Evolutionary conservation across 2,797 vertebrate species (phyloP), one percentile per base, ranked within the genome.

Genomic region (Acomys russatus): DNA sequence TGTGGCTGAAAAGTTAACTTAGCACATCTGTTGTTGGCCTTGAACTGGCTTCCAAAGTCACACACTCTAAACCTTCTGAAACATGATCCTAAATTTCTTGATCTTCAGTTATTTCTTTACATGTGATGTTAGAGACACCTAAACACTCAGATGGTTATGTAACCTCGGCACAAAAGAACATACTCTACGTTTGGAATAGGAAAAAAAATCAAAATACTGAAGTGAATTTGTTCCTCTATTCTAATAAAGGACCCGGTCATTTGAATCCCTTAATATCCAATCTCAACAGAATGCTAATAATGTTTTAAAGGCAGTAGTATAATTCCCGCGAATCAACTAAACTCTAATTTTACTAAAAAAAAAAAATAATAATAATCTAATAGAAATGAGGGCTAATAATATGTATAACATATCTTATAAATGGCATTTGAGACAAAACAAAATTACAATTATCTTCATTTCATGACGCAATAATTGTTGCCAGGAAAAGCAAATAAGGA

Each of bases 321-420:
- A 97, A 96, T 95, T 98, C 88, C 96, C 83, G 93, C 94, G 96
- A 97, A 97, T 90, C 98, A 98, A 98, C 95, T 94, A 96, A 98
- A 98, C 97, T 98, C 98, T 97, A 98, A 98, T 98, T 98, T 98
- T 96, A 98, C 97, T 94, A 79, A 84, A 97, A 83, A 98, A 98
- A 85, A 87, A 97, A 80, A n/a, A n/a, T n/a, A n/a, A 98, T 44
- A 98, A 96, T 51, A 99, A 97, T 97, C 97, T 98, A 97, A 98
- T 98, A 99, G 98, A 98, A 99, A 98, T 98, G 99, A 99, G 99
- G 99, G 98, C 98, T 99, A 98, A 99, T 99, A 99, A 99, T 98
- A 98, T 98, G 98, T 98, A 99, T 97, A 99, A 98, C 98, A 96
- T 97, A 97, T 97, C 97, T 96, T 97, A 95, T 88, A 98, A 98